Percentiles rank a stretch among this genome's conserved stretches.
These are phyloP conservation scores for Chondrilla cf. caribensis DNA, from an alignment of 37 sponge, comb jelly and placozoan species.

Conservation along the genomic window DNA sequence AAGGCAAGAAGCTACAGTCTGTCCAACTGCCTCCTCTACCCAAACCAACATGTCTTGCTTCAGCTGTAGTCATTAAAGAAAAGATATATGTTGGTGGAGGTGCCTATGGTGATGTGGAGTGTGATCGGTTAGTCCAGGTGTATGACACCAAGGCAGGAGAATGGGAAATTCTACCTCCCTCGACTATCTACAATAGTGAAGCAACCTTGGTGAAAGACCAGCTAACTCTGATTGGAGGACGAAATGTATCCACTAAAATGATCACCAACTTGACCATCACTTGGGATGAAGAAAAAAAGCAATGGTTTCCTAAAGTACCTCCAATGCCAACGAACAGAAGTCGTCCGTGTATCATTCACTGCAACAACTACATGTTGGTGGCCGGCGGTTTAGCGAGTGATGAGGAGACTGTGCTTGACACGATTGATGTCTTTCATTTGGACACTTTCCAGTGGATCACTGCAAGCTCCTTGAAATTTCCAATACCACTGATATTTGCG, in stretches of 20 bases:
- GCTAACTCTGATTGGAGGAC: not conserved
- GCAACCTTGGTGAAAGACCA: not conserved
- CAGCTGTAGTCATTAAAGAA: not conserved
- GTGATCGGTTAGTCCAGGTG: not conserved
- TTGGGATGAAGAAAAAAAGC: not conserved
- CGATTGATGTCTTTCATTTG: not conserved
- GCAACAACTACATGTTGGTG: not conserved
- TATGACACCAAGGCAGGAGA: not conserved
- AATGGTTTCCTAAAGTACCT: not conserved
- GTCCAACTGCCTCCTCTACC: not conserved
- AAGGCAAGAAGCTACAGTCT: not conserved
- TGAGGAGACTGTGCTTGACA: not conserved
- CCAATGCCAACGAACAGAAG: not conserved
- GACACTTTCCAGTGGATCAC: not conserved
- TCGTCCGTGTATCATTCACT: not conserved
- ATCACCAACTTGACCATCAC: not conserved
- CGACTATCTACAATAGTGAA: not conserved
- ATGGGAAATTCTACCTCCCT: not conserved
- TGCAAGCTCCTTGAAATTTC: not conserved
- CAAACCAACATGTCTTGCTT: not conserved
- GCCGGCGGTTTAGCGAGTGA: not conserved
- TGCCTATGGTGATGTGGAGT: not conserved
- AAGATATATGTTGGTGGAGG: not conserved
- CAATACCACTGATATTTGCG: not conserved
- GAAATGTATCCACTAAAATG: not conserved